Evolutionary conservation across 1,140 invertebrate species (phyloP), one percentile per base, ranked within the genome.

Genomic region (Cherax quadricarinatus): DNA sequence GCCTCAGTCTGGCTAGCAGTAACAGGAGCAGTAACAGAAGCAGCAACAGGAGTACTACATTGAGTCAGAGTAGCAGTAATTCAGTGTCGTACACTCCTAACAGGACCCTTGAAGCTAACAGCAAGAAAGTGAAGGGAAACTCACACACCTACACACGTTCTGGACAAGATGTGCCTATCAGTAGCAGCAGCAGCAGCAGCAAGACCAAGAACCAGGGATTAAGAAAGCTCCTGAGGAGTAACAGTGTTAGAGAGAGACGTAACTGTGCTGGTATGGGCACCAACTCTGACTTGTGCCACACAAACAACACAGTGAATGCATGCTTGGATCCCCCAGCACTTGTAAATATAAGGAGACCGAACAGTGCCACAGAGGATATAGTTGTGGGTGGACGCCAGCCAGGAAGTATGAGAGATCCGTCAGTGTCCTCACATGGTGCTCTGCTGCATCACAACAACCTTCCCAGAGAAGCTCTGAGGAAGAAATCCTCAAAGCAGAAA

Each of bases 51-150:
- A 81, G 80, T 41, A 81, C 80, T n/a, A 86, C 84, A 12, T n/a
- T 86, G 9, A 86, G 84, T 70, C 85, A 86, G 85, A 86, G 49
- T 66, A 75, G 85, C 62, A 51, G 85, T 70, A 86, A 86, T 24
- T 86, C 85, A 14, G 85, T 86, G 30, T 86, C 85, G 1, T 86
- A n/a, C 41, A 24, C 49, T n/a, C 85, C 85, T 21, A 62, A 86
- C 9, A 86, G 48, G 48, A 12, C 62, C 1, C 30, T 16, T 12
- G 12, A 57, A n/a, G 24, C 41, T 3, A 51, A 12, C 21, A 49
- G 30, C 9, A 86, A 75, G 70, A 86, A 24, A 4, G 10, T 21
- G 24, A 24, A 30, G 5, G 24, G 14, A n/a, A 86, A 14, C 41
- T 86, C 62, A 21, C 53, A 7, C 4, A 57, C 53, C 9, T 9